Evolutionary conservation across 2,797 vertebrate genomes (phyloP), one percentile per base, ranked within the genome.

Genomic region (Lithobates pipiens): DNA sequence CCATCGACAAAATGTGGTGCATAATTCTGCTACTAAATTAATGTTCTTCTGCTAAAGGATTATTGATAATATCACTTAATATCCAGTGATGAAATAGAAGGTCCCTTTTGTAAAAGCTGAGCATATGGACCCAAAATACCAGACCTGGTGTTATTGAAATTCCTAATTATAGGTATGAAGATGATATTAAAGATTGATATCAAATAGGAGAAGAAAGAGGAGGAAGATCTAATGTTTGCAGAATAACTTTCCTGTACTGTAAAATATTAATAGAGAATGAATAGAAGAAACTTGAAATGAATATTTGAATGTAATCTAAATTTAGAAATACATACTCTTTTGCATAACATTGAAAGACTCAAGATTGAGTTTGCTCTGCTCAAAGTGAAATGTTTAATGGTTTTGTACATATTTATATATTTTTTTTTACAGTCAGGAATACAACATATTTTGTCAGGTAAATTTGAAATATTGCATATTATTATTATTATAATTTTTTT

Each of bases 171-270:
- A 36, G 29, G 29, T 39, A 39, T 71, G 39, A 25, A n/a, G 23
- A 73, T 42, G 39, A 25, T n/a, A 73, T 73, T 73, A 44, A 73
- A 73, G 23, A 73, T 73, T 73, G 71, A 44, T 73, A 9, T 44
- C 39, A 25, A 73, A 46, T n/a, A 73, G 16, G n/a, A 50, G 72
- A 50, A 74, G n/a, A 74, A 74, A 50, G 42, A 61, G 54, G 7
- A 61, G 6, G 23, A 74, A 74, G 46, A 74, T 74, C 39, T 74
- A 74, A 74, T 74, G 42, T 73, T 74, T 27, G 46, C 46, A 50
- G 42, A 74, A 72, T 27, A 74, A 25, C 10, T 46, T 50, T 16
- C n/a, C 72, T 46, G 72, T 74, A 46, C 13, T 25, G 25, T 74
- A 74, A 50, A 74, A 74, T 74, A 74, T 74, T 74, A 27, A 46